Percentiles rank a stretch among this genome's conserved stretches.
Evolutionary conservation across 2,888 invertebrate species (phyloP).

Genomic region (Drosophila falleni): DNA sequence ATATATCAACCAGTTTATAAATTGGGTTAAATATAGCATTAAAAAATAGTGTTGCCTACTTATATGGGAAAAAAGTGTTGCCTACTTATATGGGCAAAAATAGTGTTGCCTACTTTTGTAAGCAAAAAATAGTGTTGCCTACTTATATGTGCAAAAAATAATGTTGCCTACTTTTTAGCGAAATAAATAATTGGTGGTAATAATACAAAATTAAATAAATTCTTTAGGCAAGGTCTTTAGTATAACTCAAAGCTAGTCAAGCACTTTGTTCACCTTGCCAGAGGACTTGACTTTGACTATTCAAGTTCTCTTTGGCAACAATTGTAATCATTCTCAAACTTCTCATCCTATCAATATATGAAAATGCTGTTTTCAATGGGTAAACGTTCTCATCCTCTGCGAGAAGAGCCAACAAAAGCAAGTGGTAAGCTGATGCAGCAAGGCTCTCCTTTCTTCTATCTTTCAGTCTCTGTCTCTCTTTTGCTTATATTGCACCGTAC

Average conservation of each 20-base stretch:
- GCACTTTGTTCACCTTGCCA: slow-evolving; percentile 35
- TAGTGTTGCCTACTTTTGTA: too few species aligned
- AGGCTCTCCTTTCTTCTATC: not conserved
- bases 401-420: slow-evolving; percentile 58
- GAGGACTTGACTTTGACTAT: slow-evolving; percentile 45
- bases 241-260: slow-evolving; percentile 23
- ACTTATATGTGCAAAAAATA: too few species aligned
- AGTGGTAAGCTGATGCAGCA: slow-evolving; percentile 43
- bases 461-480: not conserved
- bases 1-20: not conserved
- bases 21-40: not conserved
- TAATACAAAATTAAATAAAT: slow-evolving; percentile 5
- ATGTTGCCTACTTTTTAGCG: too few species aligned
- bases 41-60: too few species aligned
- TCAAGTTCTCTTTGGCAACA: slow-evolving; percentile 42
- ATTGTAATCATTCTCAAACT: slow-evolving; percentile 44
- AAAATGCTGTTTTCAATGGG: slow-evolving; percentile 30
- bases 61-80: too few species aligned
- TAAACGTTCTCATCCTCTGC: slow-evolving; percentile 10
- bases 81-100: too few species aligned
- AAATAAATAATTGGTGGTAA: not conserved
- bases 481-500: slow-evolving; percentile 6
- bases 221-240: slow-evolving; percentile 38
- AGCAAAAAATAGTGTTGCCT: too few species aligned
- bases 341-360: slow-evolving; percentile 1